These are phyloP conservation scores for Camponotus floridanus DNA, from an alignment of 1,140 invertebrate species.

Conservation along the genomic window DNA sequence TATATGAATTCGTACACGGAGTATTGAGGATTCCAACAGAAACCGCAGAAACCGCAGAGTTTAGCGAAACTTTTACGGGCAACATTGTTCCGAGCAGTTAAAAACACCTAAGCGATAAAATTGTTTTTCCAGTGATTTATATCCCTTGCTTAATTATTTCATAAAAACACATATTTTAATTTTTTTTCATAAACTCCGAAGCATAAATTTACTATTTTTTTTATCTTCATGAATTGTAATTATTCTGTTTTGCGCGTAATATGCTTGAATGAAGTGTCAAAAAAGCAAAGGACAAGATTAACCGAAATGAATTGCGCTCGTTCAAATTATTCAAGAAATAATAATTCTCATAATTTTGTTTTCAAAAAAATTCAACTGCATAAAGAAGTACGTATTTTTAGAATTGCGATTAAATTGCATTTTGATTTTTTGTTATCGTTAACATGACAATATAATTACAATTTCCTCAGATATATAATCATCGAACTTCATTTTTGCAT, in stretches of 20 bases:
- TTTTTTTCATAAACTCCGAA: not conserved
- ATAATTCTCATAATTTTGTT: not conserved
- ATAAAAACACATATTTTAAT: not conserved
- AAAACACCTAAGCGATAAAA: conserved; percentile 9
- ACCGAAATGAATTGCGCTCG: not conserved
- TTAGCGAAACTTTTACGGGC: conserved; percentile 18
- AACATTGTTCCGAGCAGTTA: conserved; percentile 28
- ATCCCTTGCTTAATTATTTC: not conserved
- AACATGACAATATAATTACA: not conserved
- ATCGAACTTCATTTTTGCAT: conserved; percentile 41
- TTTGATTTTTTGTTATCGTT: not conserved
- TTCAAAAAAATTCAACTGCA: not conserved
- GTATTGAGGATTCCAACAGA: conserved; percentile 23
- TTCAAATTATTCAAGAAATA: not conserved
- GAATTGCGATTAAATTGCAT: not conserved
- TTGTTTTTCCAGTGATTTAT: conserved; percentile 10
- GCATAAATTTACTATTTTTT: not conserved
- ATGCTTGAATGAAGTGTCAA: not conserved
- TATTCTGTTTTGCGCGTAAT: not conserved
- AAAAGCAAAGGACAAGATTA: not conserved
- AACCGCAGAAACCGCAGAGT: conserved; percentile 31
- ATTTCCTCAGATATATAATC: not conserved
- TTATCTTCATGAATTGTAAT: not conserved
- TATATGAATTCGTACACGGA: not conserved
- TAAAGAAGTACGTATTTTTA: conserved; percentile 12